phyloP scores from a whole-genome alignment of 2,888 invertebrate genomes.

The Bombyx huttoni region DNA sequence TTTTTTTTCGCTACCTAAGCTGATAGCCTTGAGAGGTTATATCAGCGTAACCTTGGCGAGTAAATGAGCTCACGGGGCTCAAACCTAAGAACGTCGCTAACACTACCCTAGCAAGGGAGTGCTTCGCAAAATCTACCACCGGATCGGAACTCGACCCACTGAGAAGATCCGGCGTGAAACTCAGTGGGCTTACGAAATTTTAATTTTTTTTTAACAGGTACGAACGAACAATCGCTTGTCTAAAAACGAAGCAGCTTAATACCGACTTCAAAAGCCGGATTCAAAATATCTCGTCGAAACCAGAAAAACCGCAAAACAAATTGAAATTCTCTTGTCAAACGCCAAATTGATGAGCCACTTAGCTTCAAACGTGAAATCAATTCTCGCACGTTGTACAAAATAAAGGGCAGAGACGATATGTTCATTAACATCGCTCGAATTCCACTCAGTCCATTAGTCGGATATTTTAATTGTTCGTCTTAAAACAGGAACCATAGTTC shows the following conservation, averaged over 20 bases:
- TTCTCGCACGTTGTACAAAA: slow-evolving; percentile 28
- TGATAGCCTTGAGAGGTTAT: too few relatives aligned
- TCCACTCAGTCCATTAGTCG: slow-evolving; percentile 63
- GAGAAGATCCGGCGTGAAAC: too few relatives aligned
- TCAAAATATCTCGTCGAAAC: not conserved
- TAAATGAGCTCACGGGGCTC: too few relatives aligned
- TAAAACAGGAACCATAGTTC: not conserved
- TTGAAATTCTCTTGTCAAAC: not conserved
- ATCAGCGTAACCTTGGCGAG: too few relatives aligned
- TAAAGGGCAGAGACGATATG: slow-evolving; percentile 53
- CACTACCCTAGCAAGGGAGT: too few relatives aligned
- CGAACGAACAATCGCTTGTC: too few relatives aligned
- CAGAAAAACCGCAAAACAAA: not conserved
- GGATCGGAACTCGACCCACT: too few relatives aligned
- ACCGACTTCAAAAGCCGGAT: not conserved
- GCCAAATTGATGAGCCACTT: slow-evolving; percentile 11
- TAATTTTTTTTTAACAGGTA: too few relatives aligned
- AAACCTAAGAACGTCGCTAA: too few relatives aligned
- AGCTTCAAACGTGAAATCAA: not conserved
- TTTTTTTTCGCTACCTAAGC: too few relatives aligned
- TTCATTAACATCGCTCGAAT: slow-evolving; percentile 65
- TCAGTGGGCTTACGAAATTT: too few relatives aligned
- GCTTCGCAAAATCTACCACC: too few relatives aligned
- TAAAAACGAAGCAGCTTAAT: not conserved
- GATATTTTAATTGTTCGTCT: slow-evolving; percentile 67